Base-by-base conservation (phyloP, 2,113 vertebrate genomes). In the Aegotheles bennettii region DNA sequence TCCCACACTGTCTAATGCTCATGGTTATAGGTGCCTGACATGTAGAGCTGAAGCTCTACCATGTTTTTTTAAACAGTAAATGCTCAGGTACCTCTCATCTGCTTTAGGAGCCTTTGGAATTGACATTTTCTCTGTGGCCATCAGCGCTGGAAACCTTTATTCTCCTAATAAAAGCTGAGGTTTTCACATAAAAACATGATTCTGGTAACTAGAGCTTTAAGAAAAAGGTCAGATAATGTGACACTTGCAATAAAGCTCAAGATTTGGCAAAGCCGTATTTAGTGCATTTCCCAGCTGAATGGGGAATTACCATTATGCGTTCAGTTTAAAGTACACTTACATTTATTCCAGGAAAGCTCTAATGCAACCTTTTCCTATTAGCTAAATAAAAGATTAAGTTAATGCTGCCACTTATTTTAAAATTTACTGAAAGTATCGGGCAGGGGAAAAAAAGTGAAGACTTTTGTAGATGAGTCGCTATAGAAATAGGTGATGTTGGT, bases 261-360 rank as follows among this genome's bases (percentile, higher is more conserved):
- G 87, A 78, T 75, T 68, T 65, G 74, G 75, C 81, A 93, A 82
- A 87, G 63, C 80, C 29, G 5, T 87, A 47, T 92, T 92, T 71
- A 94, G 81, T 42, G 28, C 65, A 60, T 83, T 75, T 92, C n/a
- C 60, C 81, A 87, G 68, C 84, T 90, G 76, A 94, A 86, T 13
- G 33, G 61, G 60, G 54, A 92, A 60, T 91, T 74, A 40, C 26
- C 56, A 65, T 89, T 88, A 92, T 28, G 51, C 5, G 19, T 70
- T 80, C 12, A 15, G 68, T 89, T 90, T 92, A 92, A 84, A 93
- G 80, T 84, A 92, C 47, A 36, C 70, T 93, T 76, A 81, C 17
- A 68, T 87, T 96, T 92, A 89, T 96, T 96, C 91, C 89, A 95
- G 81, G 74, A 94, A 89, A 91, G 76, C 73, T 90, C 90, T 90